These are phyloP conservation scores for Sycon ciliatum DNA, from an alignment of 37 sponge, comb jelly and placozoan genomes.

Conservation along the genomic window DNA sequence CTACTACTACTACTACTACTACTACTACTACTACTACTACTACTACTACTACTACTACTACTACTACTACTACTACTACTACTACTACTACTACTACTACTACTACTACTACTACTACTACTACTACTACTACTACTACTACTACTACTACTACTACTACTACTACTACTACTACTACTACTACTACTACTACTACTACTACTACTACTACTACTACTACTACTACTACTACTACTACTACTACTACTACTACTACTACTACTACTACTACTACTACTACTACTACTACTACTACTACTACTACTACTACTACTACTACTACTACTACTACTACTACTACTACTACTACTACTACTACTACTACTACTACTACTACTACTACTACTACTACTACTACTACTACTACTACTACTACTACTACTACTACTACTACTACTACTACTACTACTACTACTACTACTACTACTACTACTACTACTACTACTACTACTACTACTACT, in stretches of 20 bases:
- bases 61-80: conserved; percentile 8
- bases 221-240: not conserved
- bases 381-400: conserved; percentile 8
- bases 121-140: not conserved
- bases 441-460: conserved; percentile 8
- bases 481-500: not conserved
- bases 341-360: conserved; percentile 6
- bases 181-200: conserved; percentile 8
- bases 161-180: conserved; percentile 6
- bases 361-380: conserved; percentile 8
- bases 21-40: conserved; percentile 8
- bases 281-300: not conserved
- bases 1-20: not conserved
- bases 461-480: not conserved
- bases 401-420: conserved; percentile 6
- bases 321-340: not conserved
- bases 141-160: conserved; percentile 1
- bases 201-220: conserved; percentile 8
- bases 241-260: conserved; percentile 1
- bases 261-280: not conserved
- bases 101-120: not conserved
- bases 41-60: conserved; percentile 6
- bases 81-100: conserved; percentile 8
- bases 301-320: not conserved
- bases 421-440: conserved; percentile 8